phyloP scores from a whole-genome alignment of 2,888 invertebrate genomes.

The Drosophila quinaria region DNA sequence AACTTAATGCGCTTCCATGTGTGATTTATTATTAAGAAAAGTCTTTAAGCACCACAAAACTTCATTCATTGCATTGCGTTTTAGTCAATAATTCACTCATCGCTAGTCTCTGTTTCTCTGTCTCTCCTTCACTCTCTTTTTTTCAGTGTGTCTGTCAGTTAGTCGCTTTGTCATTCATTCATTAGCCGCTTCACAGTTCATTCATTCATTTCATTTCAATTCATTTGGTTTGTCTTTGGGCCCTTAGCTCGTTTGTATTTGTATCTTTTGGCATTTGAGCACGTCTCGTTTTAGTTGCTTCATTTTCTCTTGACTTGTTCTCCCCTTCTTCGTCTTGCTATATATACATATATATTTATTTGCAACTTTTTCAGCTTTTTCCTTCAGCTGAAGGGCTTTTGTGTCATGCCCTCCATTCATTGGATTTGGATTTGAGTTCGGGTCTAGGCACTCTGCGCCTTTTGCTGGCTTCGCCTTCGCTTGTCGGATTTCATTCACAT shows the following conservation, averaged over 20 bases:
- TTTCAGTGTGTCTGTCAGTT: constrained; percentile 36
- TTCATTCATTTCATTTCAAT: constrained; percentile 45
- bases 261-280: constrained; percentile 62
- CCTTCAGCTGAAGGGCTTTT: constrained; percentile 61
- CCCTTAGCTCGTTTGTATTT: constrained; percentile 37
- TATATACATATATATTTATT: background rate
- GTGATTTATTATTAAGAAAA: constrained; percentile 58
- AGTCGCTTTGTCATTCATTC: constrained; percentile 59
- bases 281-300: constrained; percentile 54
- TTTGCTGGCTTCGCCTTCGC: constrained; percentile 55
- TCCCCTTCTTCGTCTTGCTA: constrained; percentile 8
- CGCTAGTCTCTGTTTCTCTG: constrained; percentile 1
- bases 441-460: constrained; percentile 37
- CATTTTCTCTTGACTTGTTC: constrained; percentile 8
- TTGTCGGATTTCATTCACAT: constrained; percentile 67
- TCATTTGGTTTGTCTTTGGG: constrained; percentile 33
- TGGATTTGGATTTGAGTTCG: constrained; percentile 20
- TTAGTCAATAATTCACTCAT: constrained; percentile 54
- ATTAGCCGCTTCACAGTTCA: constrained; percentile 56
- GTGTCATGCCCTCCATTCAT: constrained; percentile 57
- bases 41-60: constrained; percentile 35
- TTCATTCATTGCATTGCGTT: constrained; percentile 29
- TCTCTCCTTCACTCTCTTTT: constrained; percentile 5
- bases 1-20: constrained; percentile 44
- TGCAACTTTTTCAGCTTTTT: constrained; percentile 10